Conservation (phyloP, 2,888 invertebrate species). For the Agrotis exclamationis region DNA sequence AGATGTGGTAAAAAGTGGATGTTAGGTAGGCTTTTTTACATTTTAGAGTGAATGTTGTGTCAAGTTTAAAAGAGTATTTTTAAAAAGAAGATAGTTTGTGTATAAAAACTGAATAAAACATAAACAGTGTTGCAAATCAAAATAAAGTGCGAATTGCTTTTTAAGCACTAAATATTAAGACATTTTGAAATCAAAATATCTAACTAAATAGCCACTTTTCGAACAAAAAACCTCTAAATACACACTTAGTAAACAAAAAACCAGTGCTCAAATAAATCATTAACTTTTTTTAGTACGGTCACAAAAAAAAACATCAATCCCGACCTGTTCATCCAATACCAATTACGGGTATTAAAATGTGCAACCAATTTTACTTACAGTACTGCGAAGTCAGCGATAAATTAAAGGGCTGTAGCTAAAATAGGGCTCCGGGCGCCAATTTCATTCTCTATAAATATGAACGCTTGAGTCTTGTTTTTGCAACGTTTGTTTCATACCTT, state of each 20-base stretch:
- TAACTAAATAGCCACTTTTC: neutral
- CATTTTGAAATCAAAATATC: neutral
- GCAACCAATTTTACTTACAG: slow-evolving; percentile 65
- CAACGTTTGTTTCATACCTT: slow-evolving; percentile 72
- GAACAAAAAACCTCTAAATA: slow-evolving; percentile 23
- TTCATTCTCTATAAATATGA: slow-evolving; percentile 79
- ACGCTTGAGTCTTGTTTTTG: slow-evolving; percentile 63
- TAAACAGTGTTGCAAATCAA: neutral
- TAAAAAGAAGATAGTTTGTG: neutral
- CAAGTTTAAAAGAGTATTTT: slow-evolving; percentile 1
- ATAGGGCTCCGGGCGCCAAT: slow-evolving; percentile 76
- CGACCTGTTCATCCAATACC: slow-evolving; percentile 68
- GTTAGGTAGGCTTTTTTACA: slow-evolving; percentile 1
- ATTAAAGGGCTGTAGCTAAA: slow-evolving; percentile 79
- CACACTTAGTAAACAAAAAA: slow-evolving; percentile 27
- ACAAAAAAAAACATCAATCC: slow-evolving; percentile 65
- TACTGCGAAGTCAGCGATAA: slow-evolving; percentile 69
- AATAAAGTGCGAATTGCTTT: neutral
- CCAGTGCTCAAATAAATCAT: slow-evolving; percentile 45
- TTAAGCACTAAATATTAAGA: neutral
- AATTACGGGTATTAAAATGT: slow-evolving; percentile 73
- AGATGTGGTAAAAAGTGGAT: slow-evolving; percentile 13
- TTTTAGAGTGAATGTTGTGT: neutral
- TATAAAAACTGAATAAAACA: neutral
- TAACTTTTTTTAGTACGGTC: slow-evolving; percentile 41